phyloP scores from a whole-genome alignment of 2,797 vertebrate genomes.

The Eupleurogrammus muticus region DNA sequence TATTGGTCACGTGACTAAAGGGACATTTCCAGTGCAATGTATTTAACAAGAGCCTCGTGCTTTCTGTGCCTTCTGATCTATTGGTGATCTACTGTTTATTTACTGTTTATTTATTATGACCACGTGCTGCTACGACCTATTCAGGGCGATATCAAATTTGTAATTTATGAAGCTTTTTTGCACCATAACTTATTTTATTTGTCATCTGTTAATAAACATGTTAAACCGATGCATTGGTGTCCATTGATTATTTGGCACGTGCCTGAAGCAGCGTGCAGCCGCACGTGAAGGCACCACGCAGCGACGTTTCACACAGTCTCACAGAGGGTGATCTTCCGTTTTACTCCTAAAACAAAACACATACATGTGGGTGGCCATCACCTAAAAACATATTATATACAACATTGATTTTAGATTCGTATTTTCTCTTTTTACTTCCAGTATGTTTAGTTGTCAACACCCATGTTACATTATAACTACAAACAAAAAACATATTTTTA shows the following conservation, averaged over 20 bases:
- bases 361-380: not conserved
- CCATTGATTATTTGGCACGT: constrained; percentile 34
- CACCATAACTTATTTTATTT: constrained; percentile 65
- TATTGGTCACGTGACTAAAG: not conserved
- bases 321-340: too few species aligned
- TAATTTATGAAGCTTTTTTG: constrained; percentile 36
- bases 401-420: not conserved
- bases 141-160: not conserved
- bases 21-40: constrained; percentile 46
- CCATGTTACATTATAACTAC: not conserved
- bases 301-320: not conserved
- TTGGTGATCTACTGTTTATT: constrained; percentile 18
- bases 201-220: constrained; percentile 46
- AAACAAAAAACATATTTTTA: not conserved
- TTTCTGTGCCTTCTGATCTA: constrained; percentile 4
- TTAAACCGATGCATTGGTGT: not conserved
- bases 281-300: not conserved
- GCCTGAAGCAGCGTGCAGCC: not conserved
- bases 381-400: not conserved
- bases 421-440: too few species aligned
- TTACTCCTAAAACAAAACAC: not conserved
- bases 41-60: constrained; percentile 17
- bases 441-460: too few species aligned
- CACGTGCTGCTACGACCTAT: constrained; percentile 33
- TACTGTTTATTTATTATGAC: constrained; percentile 22